Evolutionary conservation across 2,797 vertebrate species (phyloP).

Genomic region (Acanthurus tractus): DNA sequence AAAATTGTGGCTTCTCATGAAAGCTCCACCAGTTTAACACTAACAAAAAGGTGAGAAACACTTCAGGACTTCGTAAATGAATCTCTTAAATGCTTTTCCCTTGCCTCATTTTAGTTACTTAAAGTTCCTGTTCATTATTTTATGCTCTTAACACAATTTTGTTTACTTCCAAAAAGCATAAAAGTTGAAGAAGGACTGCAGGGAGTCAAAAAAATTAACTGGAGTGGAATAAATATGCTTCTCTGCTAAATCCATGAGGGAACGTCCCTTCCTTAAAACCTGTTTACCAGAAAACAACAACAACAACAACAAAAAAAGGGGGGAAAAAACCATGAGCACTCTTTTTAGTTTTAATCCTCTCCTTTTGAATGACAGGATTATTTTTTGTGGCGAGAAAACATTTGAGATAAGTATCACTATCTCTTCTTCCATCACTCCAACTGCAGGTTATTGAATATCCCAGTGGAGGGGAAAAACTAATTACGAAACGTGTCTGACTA

Average conservation of each 20-base stretch:
- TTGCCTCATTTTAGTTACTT: conserved; percentile 52
- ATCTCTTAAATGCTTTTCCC: conserved; percentile 33
- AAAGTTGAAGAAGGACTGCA: conserved; percentile 45
- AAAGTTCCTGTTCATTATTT: conserved; percentile 55
- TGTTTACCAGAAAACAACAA: conserved; percentile 64
- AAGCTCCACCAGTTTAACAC: conserved; percentile 12
- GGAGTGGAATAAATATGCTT: conserved; percentile 64
- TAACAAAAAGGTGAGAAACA: conserved; percentile 20
- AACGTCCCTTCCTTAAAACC: conserved; percentile 65
- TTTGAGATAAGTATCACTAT: conserved; percentile 85
- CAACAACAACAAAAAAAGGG: neutral
- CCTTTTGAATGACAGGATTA: conserved; percentile 82
- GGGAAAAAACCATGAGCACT: conserved; percentile 50
- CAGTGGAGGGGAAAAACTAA: conserved; percentile 86
- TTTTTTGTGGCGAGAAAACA: conserved; percentile 78
- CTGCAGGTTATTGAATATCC: conserved; percentile 87
- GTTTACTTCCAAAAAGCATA: conserved; percentile 55
- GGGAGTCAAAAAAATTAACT: conserved; percentile 57
- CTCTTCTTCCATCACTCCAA: conserved; percentile 83
- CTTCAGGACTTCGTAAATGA: conserved; percentile 16
- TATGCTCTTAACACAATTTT: conserved; percentile 53
- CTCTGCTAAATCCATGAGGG: conserved; percentile 55
- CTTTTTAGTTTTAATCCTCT: conserved; percentile 79
- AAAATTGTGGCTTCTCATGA: conserved; percentile 17
- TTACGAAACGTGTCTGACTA: conserved; percentile 87